phyloP scores from a whole-genome alignment of 2,888 invertebrate species.

The Congeria kusceri region DNA sequence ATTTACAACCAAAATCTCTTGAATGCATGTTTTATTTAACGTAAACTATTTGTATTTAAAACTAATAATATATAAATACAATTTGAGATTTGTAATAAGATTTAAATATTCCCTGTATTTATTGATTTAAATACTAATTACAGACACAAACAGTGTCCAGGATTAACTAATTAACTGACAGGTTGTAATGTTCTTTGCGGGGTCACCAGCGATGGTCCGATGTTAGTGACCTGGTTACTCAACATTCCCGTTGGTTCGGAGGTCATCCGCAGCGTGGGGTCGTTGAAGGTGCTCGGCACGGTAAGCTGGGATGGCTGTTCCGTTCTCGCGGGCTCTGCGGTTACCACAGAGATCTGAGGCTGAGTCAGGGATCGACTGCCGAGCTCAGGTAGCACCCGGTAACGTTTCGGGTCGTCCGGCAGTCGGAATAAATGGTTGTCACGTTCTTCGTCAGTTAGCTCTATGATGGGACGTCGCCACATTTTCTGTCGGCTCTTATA shows the following conservation, averaged over 20 bases:
- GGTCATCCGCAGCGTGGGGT: constrained; percentile 35
- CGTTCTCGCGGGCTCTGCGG: constrained; percentile 10
- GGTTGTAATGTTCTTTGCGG: constrained; percentile 27
- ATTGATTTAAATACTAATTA: too few species aligned
- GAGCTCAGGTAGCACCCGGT: constrained; percentile 57
- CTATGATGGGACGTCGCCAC: constrained; percentile 71
- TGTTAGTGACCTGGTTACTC: constrained; percentile 30
- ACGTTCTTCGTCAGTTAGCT: constrained; percentile 75
- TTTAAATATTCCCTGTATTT: too few species aligned
- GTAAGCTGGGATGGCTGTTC: constrained; percentile 33
- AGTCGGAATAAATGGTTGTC: constrained; percentile 79
- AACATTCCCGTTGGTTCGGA: constrained; percentile 27
- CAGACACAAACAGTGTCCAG: too few species aligned
- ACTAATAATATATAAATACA: too few species aligned
- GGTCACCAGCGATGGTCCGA: constrained; percentile 23
- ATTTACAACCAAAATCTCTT: too few species aligned
- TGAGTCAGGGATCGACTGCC: constrained; percentile 51
- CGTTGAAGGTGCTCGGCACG: constrained; percentile 38
- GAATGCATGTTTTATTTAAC: too few species aligned
- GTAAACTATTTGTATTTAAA: too few species aligned
- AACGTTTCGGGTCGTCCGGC: constrained; percentile 68
- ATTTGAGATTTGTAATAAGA: too few species aligned
- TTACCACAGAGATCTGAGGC: constrained; percentile 39
- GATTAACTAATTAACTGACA: constrained; percentile 3
- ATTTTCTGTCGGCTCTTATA: constrained; percentile 74